phyloP scores from a whole-genome alignment of 1,140 invertebrate species.

The Nasonia vitripennis region DNA sequence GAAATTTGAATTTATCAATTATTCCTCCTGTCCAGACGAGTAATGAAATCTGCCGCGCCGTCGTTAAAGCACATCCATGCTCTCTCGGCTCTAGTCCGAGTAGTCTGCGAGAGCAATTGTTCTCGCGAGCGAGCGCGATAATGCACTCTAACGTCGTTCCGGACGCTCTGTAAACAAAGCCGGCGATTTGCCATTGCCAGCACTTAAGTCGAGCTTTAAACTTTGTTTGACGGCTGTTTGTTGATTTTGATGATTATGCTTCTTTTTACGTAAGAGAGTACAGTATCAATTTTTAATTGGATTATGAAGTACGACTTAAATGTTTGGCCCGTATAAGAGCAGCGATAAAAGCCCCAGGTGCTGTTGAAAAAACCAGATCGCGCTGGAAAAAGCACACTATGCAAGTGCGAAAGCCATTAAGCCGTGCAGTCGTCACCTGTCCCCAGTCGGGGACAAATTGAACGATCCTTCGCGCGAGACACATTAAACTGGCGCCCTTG shows the following conservation, averaged over 20 bases:
- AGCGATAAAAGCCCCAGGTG: too few relatives aligned
- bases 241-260: too few relatives aligned
- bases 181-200: neutral
- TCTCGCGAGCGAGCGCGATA: conserved; percentile 2
- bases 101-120: conserved; percentile 37
- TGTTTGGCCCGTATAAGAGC: too few relatives aligned
- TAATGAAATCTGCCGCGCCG: conserved; percentile 47
- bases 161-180: conserved; percentile 2
- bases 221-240: too few relatives aligned
- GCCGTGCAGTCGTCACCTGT: neutral
- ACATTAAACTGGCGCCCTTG: conserved; percentile 26
- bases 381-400: neutral
- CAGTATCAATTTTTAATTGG: too few relatives aligned
- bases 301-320: too few relatives aligned
- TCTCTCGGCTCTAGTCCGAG: neutral
- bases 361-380: too few relatives aligned
- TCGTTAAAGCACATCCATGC: neutral
- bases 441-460: neutral
- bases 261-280: too few relatives aligned
- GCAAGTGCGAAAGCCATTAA: neutral
- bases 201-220: too few relatives aligned
- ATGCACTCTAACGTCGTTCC: conserved; percentile 3
- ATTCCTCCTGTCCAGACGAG: conserved; percentile 41
- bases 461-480: conserved; percentile 14
- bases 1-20: conserved; percentile 56